A percentile compares a stretch with the other conserved stretches of the same genome.
These are phyloP conservation scores for Oncorhynchus kisutch DNA, from an alignment of 2,113 vertebrate genomes.

Conservation along the genomic window DNA sequence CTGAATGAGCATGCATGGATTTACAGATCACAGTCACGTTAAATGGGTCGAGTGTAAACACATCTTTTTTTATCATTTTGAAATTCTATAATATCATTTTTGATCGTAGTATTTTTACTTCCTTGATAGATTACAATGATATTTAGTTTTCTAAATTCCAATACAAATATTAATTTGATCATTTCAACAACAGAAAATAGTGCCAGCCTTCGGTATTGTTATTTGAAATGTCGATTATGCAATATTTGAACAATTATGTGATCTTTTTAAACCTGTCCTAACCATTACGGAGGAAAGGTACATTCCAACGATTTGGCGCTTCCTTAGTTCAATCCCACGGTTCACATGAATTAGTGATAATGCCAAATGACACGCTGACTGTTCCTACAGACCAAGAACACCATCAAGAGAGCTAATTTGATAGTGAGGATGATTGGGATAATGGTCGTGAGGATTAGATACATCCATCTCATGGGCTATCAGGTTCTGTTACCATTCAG, in stretches of 20 bases:
- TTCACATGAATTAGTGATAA: slow-evolving; percentile 22
- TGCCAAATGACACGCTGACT: slow-evolving; percentile 31
- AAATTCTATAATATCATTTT: too few relatives aligned
- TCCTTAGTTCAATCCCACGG: neutral
- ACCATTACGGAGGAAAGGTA: neutral
- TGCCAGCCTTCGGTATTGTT: neutral
- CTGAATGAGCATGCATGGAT: neutral
- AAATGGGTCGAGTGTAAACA: neutral
- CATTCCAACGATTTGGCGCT: neutral
- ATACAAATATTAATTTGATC: neutral
- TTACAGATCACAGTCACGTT: neutral
- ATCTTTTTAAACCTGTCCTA: neutral
- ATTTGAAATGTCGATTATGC: neutral
- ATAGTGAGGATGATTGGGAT: slow-evolving; percentile 61
- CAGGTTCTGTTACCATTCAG: neutral
- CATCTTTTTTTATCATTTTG: neutral
- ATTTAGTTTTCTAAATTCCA: neutral
- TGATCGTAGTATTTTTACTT: neutral
- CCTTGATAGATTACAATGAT: neutral
- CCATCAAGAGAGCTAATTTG: slow-evolving; percentile 36
- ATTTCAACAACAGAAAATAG: neutral
- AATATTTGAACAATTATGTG: neutral
- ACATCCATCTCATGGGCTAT: slow-evolving; percentile 28
- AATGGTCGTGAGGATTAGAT: slow-evolving; percentile 36
- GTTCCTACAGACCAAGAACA: slow-evolving; percentile 33